A percentile compares a stretch with the other conserved stretches of the same genome.
These are phyloP conservation scores for Nycticebus coucang DNA, from an alignment of 2,113 vertebrate species.

Conservation along the genomic window DNA sequence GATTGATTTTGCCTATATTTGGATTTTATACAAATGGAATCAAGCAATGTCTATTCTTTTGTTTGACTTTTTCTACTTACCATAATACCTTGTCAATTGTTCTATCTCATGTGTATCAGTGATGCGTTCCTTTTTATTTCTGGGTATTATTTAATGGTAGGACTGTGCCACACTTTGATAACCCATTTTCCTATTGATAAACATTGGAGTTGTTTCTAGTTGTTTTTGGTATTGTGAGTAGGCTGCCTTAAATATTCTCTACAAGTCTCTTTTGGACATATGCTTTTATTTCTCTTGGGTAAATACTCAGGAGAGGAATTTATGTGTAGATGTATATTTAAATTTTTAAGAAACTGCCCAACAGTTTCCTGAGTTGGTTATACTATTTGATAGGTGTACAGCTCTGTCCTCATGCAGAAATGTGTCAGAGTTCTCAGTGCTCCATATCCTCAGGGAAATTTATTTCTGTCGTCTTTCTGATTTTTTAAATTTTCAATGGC, in stretches of 20 bases:
- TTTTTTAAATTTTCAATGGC: neutral
- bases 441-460: neutral
- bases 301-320: neutral
- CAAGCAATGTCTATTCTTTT: neutral
- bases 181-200: neutral
- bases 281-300: neutral
- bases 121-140: neutral
- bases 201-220: neutral
- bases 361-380: neutral
- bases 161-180: neutral
- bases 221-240: neutral
- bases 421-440: neutral
- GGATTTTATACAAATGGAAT: neutral
- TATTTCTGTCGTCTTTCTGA: neutral
- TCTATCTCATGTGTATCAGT: neutral
- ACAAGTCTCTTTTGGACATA: neutral
- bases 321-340: neutral
- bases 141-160: neutral
- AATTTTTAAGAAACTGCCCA: neutral
- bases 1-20: neutral
- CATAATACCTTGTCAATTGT: neutral
- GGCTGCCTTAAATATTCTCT: neutral
- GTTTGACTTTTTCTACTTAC: neutral
- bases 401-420: neutral
- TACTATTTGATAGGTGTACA: neutral